These are phyloP conservation scores for Natator depressus DNA, from an alignment of 2,113 vertebrate species.

Conservation along the genomic window DNA sequence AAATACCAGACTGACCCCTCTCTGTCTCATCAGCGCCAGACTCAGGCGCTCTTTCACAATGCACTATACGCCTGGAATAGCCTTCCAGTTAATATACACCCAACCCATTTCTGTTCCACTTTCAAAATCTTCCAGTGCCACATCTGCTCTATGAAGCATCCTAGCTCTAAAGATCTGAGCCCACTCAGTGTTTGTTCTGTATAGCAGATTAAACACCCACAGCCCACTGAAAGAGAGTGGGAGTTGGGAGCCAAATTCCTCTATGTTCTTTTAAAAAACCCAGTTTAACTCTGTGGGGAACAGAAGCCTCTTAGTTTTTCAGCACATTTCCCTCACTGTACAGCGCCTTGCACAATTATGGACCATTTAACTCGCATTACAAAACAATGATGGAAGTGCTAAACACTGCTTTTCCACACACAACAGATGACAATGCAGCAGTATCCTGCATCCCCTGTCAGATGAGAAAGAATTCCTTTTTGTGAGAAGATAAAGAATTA, in stretches of 20 bases:
- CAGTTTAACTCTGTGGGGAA: background rate
- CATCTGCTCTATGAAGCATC: constrained; percentile 28
- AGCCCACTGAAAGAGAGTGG: background rate
- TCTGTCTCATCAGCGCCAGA: background rate
- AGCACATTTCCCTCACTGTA: background rate
- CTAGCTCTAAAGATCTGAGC: background rate
- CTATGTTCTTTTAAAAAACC: constrained; percentile 15
- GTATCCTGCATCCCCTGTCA: background rate
- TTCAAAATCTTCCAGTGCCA: background rate
- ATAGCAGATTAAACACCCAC: background rate
- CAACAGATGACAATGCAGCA: background rate
- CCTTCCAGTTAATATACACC: background rate
- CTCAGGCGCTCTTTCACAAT: background rate
- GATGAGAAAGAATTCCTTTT: background rate
- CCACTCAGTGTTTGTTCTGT: background rate
- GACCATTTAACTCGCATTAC: constrained; percentile 8
- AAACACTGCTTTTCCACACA: background rate
- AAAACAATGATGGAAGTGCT: constrained; percentile 29
- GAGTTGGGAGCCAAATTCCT: background rate
- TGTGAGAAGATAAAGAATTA: background rate
- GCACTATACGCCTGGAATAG: background rate
- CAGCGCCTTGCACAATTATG: constrained; percentile 38
- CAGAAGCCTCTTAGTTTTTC: background rate
- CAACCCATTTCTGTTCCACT: background rate
- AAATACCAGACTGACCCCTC: constrained; percentile 12